Evolutionary conservation across 1,140 invertebrate species (phyloP).

Genomic region (Theocolax elegans): DNA sequence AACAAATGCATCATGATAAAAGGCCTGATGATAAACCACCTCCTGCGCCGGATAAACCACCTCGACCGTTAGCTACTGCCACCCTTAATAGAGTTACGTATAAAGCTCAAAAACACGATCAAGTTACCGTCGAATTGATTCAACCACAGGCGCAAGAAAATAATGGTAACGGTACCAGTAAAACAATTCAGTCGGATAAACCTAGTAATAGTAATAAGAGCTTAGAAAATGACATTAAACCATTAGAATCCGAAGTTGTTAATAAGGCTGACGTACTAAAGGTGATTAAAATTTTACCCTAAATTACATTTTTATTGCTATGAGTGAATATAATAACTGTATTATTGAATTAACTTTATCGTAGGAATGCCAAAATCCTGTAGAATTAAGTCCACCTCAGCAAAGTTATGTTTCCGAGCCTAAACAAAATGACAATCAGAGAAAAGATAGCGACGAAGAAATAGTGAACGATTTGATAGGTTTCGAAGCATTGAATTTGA

Average conservation of each 20-base stretch:
- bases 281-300: background rate
- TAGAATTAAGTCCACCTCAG: background rate
- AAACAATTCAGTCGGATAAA: constrained; percentile 41
- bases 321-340: background rate
- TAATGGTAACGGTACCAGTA: background rate
- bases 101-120: constrained; percentile 57
- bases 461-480: constrained; percentile 43
- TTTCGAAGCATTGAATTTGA: constrained; percentile 47
- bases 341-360: background rate
- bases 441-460: constrained; percentile 42
- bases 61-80: constrained; percentile 62
- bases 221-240: constrained; percentile 39
- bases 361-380: constrained; percentile 6
- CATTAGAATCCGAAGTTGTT: constrained; percentile 37
- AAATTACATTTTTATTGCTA: background rate
- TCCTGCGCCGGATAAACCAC: constrained; percentile 71
- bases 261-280: constrained; percentile 18
- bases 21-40: constrained; percentile 61
- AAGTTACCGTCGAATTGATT: constrained; percentile 52
- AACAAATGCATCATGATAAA: constrained; percentile 48
- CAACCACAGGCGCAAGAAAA: constrained; percentile 45
- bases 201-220: constrained; percentile 35
- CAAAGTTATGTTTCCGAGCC: background rate
- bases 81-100: constrained; percentile 59
- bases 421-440: constrained; percentile 28